Conservation (phyloP, 2,888 invertebrate genomes). For the Auanema sp. region DNA sequence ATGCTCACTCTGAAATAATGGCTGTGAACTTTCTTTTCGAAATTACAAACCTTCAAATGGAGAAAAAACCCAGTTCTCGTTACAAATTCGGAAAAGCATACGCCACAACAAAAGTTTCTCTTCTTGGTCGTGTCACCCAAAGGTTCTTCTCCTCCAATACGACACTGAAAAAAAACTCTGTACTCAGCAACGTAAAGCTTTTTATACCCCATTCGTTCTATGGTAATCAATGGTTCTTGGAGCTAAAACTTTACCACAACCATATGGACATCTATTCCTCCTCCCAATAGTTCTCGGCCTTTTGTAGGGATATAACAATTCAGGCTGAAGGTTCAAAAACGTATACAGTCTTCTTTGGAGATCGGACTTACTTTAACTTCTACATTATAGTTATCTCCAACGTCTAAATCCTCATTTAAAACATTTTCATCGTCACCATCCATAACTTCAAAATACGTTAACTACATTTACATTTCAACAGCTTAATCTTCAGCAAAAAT, state of each 20-base stretch:
- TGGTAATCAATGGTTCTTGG: slow-evolving; percentile 46
- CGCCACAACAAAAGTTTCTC: slow-evolving; percentile 43
- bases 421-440: slow-evolving; percentile 12
- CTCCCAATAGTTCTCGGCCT: slow-evolving; percentile 11
- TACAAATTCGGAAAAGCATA: slow-evolving; percentile 36
- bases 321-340: background rate
- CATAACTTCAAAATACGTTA: background rate
- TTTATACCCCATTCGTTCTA: slow-evolving; percentile 42
- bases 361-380: slow-evolving; percentile 4
- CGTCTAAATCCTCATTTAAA: slow-evolving; percentile 12
- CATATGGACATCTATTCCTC: slow-evolving; percentile 42
- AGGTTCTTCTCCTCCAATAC: slow-evolving; percentile 24
- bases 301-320: background rate
- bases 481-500: too few species aligned
- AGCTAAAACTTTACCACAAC: slow-evolving; percentile 41
- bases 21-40: background rate
- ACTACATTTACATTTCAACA: too few species aligned
- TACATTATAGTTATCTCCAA: slow-evolving; percentile 9
- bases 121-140: slow-evolving; percentile 28
- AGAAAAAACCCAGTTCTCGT: slow-evolving; percentile 32
- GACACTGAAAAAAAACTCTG: slow-evolving; percentile 21
- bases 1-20: slow-evolving; percentile 30
- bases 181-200: background rate
- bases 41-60: slow-evolving; percentile 20
- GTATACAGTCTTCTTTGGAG: background rate